Base-by-base conservation (phyloP, 2,888 invertebrate species). In the Xanthia togata region DNA sequence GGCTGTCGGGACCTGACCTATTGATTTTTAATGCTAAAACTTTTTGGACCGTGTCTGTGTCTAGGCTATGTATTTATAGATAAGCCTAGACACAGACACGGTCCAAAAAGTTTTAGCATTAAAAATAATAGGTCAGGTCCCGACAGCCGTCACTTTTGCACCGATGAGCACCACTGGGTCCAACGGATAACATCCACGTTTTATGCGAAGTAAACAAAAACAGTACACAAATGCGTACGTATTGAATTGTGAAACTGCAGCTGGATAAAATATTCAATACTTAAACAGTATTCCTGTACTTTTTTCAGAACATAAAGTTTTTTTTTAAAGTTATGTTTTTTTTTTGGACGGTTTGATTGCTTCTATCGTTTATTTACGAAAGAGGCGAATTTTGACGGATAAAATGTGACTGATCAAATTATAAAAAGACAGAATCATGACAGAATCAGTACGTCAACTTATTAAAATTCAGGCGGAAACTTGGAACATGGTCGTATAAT, bases 121-220 rank as follows among this genome's bases (percentile, higher is more conserved):
- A 80, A 89, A 88, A 86, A 89, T 86, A 84, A 87, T 86, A 76
- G 80, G 11, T 41, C 69, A 55, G 88, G 68, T 67, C 35, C 55
- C 57, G 88, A 88, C 88, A 88, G 88, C 70, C 85, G 67, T 88
- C 89, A 89, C 84, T 88, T 81, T 67, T 65, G 81, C 88, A 67
- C 65, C 73, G 71, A 17, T 63, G 72, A 55, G 71, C 85, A 69
- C 68, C 23, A 63, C 20, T 9, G 9, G 9, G 9, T 41, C 41
- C 41, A 41, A 0, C 31, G 76, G 44, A 78, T 75, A 82, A 79
- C 73, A 87, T 72, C 55, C 76, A 59, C 31, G 78, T 70, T 87
- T 79, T 82, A 81, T 79, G 78, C 78, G 35, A 72, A 85, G 79
- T 85, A 83, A 86, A 83, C 81, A 87, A 86, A 82, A 82, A 84